phyloP scores from a whole-genome alignment of 2,888 invertebrate genomes.

The Eupelmus urozonus region DNA sequence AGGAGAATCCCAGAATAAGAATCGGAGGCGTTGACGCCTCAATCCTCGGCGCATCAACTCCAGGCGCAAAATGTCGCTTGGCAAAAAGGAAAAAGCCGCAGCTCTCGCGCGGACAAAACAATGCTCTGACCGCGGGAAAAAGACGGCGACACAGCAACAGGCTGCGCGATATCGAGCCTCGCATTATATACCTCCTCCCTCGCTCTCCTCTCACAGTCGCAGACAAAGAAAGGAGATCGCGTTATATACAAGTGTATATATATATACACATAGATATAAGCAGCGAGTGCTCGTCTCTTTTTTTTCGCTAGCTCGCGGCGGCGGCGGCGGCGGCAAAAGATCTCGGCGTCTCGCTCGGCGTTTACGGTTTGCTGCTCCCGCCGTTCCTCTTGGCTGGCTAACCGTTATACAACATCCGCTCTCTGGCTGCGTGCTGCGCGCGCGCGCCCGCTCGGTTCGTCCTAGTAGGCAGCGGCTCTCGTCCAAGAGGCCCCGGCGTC shows the following conservation, averaged over 20 bases:
- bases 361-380: conserved; percentile 75
- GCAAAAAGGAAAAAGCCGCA: too few relatives aligned
- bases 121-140: not conserved
- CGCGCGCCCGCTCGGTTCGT: conserved; percentile 24
- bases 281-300: not conserved
- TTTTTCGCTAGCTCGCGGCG: conserved; percentile 39
- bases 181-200: not conserved
- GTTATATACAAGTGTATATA: conserved; percentile 2
- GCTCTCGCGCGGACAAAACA: too few relatives aligned
- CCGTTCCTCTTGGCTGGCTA: conserved; percentile 77
- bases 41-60: too few relatives aligned
- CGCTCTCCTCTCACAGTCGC: too few relatives aligned
- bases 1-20: too few relatives aligned
- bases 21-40: too few relatives aligned
- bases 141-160: conserved; percentile 1
- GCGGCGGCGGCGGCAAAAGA: not conserved
- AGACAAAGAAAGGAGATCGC: conserved; percentile 22
- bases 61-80: too few relatives aligned
- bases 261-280: not conserved
- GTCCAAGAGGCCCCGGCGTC: conserved; percentile 65
- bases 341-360: conserved; percentile 34
- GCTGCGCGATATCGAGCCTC: not conserved
- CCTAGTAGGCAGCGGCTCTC: conserved; percentile 13
- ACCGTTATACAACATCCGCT: conserved; percentile 78
- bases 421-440: conserved; percentile 61